Evolutionary conservation across 2,888 invertebrate species (phyloP).

Genomic region (Archaeoteleia sp.): DNA sequence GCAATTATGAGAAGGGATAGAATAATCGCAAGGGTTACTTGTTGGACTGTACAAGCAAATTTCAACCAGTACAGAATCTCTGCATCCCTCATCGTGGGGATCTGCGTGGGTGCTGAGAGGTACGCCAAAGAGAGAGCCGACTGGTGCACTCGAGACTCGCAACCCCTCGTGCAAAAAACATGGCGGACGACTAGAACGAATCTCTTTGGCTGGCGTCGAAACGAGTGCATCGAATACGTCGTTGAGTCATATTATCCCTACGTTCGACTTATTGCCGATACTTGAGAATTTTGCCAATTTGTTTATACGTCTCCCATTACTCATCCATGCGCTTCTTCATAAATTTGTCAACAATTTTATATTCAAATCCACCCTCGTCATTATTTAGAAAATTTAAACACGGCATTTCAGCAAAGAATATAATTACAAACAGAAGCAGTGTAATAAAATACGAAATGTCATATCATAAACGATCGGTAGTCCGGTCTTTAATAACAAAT

Average conservation of each 20-base stretch:
- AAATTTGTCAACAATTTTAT: background rate
- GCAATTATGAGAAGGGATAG: constrained; percentile 49
- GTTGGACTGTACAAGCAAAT: constrained; percentile 36
- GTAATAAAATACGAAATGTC: too few species aligned
- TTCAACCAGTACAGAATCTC: constrained; percentile 44
- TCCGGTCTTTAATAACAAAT: constrained; percentile 27
- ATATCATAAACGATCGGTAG: constrained; percentile 20
- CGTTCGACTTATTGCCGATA: constrained; percentile 38
- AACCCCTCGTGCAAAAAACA: constrained; percentile 68
- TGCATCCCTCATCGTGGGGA: constrained; percentile 63
- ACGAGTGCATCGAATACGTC: constrained; percentile 39
- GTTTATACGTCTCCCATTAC: background rate
- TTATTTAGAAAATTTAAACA: too few species aligned
- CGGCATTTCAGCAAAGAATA: too few species aligned
- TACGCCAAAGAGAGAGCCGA: constrained; percentile 67
- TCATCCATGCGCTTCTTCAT: background rate
- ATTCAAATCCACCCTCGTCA: background rate
- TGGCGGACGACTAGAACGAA: constrained; percentile 65
- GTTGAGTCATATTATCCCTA: too few species aligned
- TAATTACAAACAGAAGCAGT: too few species aligned
- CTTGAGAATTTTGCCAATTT: constrained; percentile 24
- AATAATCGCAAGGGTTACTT: constrained; percentile 50
- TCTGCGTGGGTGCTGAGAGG: constrained; percentile 68
- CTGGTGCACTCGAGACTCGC: constrained; percentile 69
- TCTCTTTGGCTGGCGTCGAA: constrained; percentile 34